Percentiles rank a stretch among this genome's conserved stretches.
Evolutionary conservation across 1,140 invertebrate genomes (phyloP).

Genomic region (Rhopalosiphum padi): DNA sequence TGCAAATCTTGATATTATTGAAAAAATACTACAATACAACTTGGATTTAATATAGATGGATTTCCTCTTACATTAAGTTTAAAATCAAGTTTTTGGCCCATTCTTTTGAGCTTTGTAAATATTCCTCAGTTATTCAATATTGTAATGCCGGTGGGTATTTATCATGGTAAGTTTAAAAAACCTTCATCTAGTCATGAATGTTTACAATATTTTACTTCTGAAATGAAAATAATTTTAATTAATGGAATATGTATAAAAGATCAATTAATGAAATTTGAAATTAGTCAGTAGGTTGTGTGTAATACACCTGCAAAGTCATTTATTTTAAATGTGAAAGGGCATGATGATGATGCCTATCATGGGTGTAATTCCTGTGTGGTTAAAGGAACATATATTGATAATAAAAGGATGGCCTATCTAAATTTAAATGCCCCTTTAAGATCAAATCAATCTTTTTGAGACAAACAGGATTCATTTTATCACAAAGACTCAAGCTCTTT

Average conservation of each 20-base stretch:
- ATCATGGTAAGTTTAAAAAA: background rate
- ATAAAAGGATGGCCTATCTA: background rate
- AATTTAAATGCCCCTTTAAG: slow-evolving; percentile 29
- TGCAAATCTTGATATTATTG: background rate
- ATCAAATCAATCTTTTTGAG: slow-evolving; percentile 10
- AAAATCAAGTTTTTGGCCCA: background rate
- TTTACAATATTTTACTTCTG: background rate
- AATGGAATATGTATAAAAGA: background rate
- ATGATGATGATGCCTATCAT: slow-evolving; percentile 15
- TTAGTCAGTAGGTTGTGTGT: background rate
- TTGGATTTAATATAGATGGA: background rate
- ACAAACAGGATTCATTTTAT: slow-evolving; percentile 5
- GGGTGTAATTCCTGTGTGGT: background rate
- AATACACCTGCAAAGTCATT: background rate
- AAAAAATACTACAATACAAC: background rate
- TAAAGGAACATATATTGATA: slow-evolving; percentile 14
- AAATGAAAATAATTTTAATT: background rate
- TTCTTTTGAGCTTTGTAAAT: background rate
- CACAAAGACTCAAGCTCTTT: slow-evolving; percentile 24
- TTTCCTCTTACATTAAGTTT: background rate
- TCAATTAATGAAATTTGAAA: background rate
- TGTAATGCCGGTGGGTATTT: background rate
- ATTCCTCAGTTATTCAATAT: background rate
- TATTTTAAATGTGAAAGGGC: background rate
- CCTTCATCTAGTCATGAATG: background rate